A percentile compares a stretch with the other conserved stretches of the same genome.
Conservation (phyloP, 2,888 invertebrate genomes). For the Cremastobaeus sp. region DNA sequence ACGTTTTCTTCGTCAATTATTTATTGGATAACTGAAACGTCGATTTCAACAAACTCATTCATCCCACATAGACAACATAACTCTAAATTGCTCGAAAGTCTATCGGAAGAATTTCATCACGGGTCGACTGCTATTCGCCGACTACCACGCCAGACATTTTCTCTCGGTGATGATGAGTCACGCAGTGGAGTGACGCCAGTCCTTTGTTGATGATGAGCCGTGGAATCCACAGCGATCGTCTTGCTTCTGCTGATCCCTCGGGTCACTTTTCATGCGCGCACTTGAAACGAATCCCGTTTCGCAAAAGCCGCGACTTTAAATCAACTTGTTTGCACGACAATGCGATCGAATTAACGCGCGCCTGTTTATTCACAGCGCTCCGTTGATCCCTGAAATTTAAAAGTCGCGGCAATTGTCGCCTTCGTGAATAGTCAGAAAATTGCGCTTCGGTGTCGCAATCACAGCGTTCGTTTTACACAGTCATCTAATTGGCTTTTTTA, state of each 20-base stretch:
- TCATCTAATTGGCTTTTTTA: too few species aligned
- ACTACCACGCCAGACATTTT: slow-evolving; percentile 34
- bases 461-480: too few species aligned
- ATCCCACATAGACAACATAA: too few species aligned
- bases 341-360: slow-evolving; percentile 34
- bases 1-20: too few species aligned
- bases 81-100: too few species aligned
- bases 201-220: slow-evolving; percentile 46
- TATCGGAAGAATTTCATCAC: slow-evolving; percentile 21
- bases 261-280: slow-evolving; percentile 40
- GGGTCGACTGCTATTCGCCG: slow-evolving; percentile 8
- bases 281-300: slow-evolving; percentile 37
- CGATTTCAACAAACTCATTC: too few species aligned
- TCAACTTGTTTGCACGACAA: slow-evolving; percentile 48
- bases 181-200: slow-evolving; percentile 39
- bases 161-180: slow-evolving; percentile 46
- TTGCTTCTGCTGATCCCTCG: slow-evolving; percentile 13
- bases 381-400: slow-evolving; percentile 36
- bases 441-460: slow-evolving; percentile 19
- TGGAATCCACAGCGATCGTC: slow-evolving; percentile 39
- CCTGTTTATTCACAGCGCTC: slow-evolving; percentile 24
- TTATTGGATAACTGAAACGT: too few species aligned
- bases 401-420: slow-evolving; percentile 37
- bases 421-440: slow-evolving; percentile 34
- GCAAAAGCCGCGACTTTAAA: slow-evolving; percentile 14